Conservation (phyloP, 1,140 invertebrate species). For the Bombus haemorrhoidalis region DNA sequence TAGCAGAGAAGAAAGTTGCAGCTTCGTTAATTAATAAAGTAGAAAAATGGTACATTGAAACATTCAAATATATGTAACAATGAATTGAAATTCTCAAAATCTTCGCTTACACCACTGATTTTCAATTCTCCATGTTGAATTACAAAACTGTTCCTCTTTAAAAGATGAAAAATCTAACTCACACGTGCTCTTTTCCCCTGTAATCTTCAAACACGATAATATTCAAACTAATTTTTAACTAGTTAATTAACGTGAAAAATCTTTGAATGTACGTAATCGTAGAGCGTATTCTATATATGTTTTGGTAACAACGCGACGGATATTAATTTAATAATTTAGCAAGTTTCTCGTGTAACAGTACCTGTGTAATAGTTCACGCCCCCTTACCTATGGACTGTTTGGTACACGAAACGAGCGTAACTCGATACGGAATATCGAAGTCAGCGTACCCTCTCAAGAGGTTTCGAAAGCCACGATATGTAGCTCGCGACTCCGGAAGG, state of each 20-base stretch:
- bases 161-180: too few relatives aligned
- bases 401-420: conserved; percentile 68
- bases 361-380: conserved; percentile 32
- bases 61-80: too few relatives aligned
- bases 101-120: too few relatives aligned
- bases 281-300: neutral
- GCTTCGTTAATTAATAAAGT: too few relatives aligned
- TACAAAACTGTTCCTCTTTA: too few relatives aligned
- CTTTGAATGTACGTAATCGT: neutral
- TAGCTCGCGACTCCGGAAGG: conserved; percentile 58
- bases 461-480: conserved; percentile 68
- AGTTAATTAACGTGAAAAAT: neutral
- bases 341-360: neutral
- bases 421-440: conserved; percentile 75
- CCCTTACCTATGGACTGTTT: conserved; percentile 62
- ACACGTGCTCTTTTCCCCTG: too few relatives aligned
- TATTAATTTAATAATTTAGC: conserved; percentile 30
- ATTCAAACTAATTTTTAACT: neutral
- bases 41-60: too few relatives aligned
- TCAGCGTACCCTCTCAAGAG: conserved; percentile 70
- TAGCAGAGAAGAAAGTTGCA: too few relatives aligned
- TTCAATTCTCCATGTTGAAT: too few relatives aligned
- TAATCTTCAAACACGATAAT: too few relatives aligned
- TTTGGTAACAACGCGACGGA: neutral
- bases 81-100: too few relatives aligned